Percentiles rank a stretch among this genome's conserved stretches.
Conservation (phyloP, 2,797 vertebrate genomes). For the Aplochiton taeniatus region DNA sequence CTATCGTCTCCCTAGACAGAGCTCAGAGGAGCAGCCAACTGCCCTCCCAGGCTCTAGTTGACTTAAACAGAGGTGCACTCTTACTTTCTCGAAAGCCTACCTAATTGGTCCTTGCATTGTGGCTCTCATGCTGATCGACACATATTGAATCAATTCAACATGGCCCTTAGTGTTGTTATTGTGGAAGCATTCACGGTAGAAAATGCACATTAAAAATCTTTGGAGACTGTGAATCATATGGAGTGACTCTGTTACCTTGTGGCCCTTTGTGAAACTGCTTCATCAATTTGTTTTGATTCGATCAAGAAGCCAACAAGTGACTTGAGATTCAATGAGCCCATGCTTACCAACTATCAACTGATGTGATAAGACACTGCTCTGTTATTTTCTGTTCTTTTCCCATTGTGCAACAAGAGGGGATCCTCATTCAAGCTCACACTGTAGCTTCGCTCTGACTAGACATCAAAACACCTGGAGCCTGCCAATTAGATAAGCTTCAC, state of each 20-base stretch:
- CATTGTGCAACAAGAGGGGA: background rate
- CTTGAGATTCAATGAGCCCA: too few relatives aligned
- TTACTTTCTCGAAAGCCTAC: constrained; percentile 40
- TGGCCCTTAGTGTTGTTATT: constrained; percentile 14
- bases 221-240: background rate
- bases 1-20: constrained; percentile 35
- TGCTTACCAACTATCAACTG: too few relatives aligned
- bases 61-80: background rate
- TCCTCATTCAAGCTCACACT: constrained; percentile 11
- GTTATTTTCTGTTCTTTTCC: background rate
- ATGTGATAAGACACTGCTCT: background rate
- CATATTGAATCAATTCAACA: constrained; percentile 30
- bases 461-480: constrained; percentile 37
- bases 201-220: constrained; percentile 3
- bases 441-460: constrained; percentile 47
- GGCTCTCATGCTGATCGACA: too few relatives aligned
- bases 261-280: background rate
- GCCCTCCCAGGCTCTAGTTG: too few relatives aligned
- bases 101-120: constrained; percentile 42
- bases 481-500: constrained; percentile 24
- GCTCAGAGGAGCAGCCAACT: background rate
- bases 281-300: background rate
- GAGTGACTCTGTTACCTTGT: constrained; percentile 17
- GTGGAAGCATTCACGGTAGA: background rate
- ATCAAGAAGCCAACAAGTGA: too few relatives aligned